These are phyloP conservation scores for Ciconia boyciana DNA, from an alignment of 2,113 vertebrate genomes.

Conservation along the genomic window DNA sequence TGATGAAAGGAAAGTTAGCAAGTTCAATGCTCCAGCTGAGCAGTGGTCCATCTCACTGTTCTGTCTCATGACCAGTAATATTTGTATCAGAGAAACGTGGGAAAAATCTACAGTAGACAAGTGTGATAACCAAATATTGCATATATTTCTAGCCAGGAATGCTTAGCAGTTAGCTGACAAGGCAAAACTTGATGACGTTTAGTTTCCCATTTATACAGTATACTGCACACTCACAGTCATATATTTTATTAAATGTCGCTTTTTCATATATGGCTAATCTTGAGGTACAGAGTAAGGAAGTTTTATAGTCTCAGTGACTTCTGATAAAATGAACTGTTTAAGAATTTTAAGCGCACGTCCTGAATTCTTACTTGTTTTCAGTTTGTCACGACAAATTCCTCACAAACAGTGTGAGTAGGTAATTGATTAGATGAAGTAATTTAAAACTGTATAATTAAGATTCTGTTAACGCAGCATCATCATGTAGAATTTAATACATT, in stretches of 20 bases:
- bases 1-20: not conserved
- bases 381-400: not conserved
- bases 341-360: not conserved
- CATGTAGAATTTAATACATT: not conserved
- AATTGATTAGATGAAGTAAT: not conserved
- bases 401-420: not conserved
- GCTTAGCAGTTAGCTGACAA: not conserved
- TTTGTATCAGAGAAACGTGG: not conserved
- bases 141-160: not conserved
- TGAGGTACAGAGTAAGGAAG: not conserved
- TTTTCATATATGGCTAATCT: not conserved
- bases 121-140: not conserved
- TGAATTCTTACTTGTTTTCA: not conserved
- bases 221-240: not conserved
- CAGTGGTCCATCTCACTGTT: not conserved
- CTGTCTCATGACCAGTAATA: not conserved
- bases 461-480: accelerated
- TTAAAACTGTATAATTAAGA: not conserved
- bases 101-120: not conserved
- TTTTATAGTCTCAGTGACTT: not conserved
- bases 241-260: not conserved
- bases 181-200: not conserved
- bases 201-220: not conserved
- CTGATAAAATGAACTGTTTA: not conserved
- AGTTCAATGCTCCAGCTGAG: not conserved